Conservation (phyloP, 2,888 invertebrate species). For the Limnephilus lunatus region DNA sequence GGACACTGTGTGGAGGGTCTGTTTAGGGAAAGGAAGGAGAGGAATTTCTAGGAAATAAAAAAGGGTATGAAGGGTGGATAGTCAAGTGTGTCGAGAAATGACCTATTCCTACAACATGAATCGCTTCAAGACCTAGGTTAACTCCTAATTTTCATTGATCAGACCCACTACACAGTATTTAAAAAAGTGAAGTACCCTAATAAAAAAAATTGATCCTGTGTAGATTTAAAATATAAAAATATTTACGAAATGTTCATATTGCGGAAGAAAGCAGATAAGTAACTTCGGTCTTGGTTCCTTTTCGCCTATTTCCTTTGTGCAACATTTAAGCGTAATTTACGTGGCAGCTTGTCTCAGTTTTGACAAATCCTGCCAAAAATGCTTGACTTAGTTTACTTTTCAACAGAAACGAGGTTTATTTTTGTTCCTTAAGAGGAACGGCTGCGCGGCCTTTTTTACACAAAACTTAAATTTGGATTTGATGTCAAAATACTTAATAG, state of each 20-base stretch:
- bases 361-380: constrained; percentile 32
- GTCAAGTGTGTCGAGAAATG: too few species aligned
- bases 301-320: constrained; percentile 13
- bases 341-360: constrained; percentile 36
- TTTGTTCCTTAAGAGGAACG: background rate
- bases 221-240: background rate
- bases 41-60: too few species aligned
- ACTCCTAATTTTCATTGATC: background rate
- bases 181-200: background rate
- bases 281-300: background rate
- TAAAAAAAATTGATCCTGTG: background rate
- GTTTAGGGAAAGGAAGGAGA: too few species aligned
- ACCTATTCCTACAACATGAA: background rate
- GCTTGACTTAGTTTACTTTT: constrained; percentile 29
- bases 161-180: background rate
- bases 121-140: background rate
- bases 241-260: background rate
- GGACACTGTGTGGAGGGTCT: too few species aligned
- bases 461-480: too few species aligned
- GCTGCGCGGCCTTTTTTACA: too few species aligned
- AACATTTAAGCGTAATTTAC: constrained; percentile 53
- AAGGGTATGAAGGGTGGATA: too few species aligned
- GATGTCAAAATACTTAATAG: too few species aligned
- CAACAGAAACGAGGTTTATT: constrained; percentile 24
- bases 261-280: background rate